Base-by-base conservation (phyloP, 2,888 invertebrate genomes). In the Acleris laterana region DNA sequence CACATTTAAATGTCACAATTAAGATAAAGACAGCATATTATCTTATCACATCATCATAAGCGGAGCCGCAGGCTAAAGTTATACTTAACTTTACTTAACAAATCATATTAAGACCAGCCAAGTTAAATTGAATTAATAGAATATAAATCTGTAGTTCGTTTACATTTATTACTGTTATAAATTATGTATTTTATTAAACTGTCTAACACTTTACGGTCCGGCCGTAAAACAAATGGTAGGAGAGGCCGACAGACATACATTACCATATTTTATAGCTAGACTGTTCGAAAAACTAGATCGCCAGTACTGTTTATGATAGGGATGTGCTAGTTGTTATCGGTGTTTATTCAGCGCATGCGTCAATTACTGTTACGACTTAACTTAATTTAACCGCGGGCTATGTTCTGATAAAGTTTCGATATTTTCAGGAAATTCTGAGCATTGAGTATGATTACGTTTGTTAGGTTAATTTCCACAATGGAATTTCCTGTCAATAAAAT, bases 191-290 rank as follows among this genome's bases (percentile, higher is more conserved):
- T 46, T 17, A 46, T 16, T 46, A 46, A 46, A 46, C 2, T 7
- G 17, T 46, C 46, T 46, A 44, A 44, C 44, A n/a, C 46, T 44
- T 44, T 46, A 46, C 17, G 2, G 46, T 38, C 38, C 38, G 46
- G 17, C 17, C 46, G 17, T 46, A 46, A 46, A 46, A 16, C 46
- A 16, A 46, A 46, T 46, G 46, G 46, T 17, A n/a, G 46, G 46
- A 46, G 17, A n/a, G n/a, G 17, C 46, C n/a, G 46, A 46, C 46
- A 46, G 17, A 46, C 46, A n/a, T 2, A 7, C 5, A 46, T 46
- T 46, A 17, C 46, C 46, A 46, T 49, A 49, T 46, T 49, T 49
- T 20, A 49, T 49, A 17, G 17, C 48, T 17, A 49, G 49, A 17
- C 46, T 17, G 17, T 0, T 49, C 17, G 49, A 49, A 49, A 49